A percentile compares a stretch with the other conserved stretches of the same genome.
These are phyloP conservation scores for Tupiocoris notatus DNA, from an alignment of 2,888 invertebrate species.

Conservation along the genomic window DNA sequence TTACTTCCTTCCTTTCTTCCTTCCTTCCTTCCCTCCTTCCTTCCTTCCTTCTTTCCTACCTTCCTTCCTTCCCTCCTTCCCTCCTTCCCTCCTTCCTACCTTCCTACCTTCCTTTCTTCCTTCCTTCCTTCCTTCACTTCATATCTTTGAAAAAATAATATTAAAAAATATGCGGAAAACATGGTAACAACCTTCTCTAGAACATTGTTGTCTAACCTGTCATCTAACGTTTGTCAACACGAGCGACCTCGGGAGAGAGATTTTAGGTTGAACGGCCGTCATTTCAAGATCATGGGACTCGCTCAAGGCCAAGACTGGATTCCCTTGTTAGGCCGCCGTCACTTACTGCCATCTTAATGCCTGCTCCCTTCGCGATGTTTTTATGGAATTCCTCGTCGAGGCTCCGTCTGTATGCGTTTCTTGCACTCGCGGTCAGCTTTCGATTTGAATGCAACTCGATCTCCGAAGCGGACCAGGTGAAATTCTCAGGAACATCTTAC, in stretches of 20 bases:
- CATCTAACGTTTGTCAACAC: too few species aligned
- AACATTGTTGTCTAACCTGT: too few species aligned
- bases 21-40: too few species aligned
- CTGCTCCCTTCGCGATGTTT: neutral
- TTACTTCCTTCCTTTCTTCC: too few species aligned
- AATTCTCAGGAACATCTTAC: neutral
- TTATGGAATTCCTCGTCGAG: neutral
- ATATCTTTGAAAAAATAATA: too few species aligned
- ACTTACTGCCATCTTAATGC: neutral
- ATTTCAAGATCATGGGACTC: slow-evolving; percentile 17
- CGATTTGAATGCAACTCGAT: neutral
- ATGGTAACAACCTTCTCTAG: too few species aligned
- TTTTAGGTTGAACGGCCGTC: slow-evolving; percentile 25
- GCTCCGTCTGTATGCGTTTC: neutral
- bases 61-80: too few species aligned
- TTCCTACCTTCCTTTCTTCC: too few species aligned
- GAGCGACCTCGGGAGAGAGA: neutral
- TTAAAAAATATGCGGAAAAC: too few species aligned
- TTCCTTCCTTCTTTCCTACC: too few species aligned
- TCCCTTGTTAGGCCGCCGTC: slow-evolving; percentile 1
- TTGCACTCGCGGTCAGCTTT: neutral
- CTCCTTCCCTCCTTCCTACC: too few species aligned
- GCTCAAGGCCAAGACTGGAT: slow-evolving; percentile 21
- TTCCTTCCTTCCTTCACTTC: too few species aligned
- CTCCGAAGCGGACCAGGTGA: neutral